Conservation (phyloP, 2,888 invertebrate species). For the Cerastoderma edule region DNA sequence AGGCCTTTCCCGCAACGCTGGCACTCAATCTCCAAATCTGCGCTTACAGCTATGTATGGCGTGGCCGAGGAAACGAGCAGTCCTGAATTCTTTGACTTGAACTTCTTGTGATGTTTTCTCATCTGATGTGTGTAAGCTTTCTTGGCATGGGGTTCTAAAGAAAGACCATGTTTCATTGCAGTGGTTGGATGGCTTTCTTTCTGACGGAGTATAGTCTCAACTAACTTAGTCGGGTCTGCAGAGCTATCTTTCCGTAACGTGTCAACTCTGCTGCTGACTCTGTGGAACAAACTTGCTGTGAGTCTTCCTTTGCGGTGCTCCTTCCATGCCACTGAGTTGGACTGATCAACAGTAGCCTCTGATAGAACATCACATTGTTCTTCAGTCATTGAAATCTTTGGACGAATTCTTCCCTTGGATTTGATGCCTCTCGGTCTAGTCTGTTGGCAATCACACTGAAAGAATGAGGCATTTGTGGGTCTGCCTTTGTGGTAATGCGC, state of each 20-base stretch:
- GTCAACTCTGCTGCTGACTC: constrained; percentile 13
- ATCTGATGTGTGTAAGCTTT: constrained; percentile 16
- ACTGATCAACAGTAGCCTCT: not conserved
- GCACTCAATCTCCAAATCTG: constrained; percentile 37
- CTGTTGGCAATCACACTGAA: no score
- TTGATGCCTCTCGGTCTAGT: no score
- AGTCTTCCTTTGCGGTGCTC: constrained; percentile 17
- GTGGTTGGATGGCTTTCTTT: constrained; percentile 1
- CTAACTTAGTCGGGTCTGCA: constrained; percentile 9
- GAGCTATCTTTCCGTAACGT: constrained; percentile 1
- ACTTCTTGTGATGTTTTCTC: constrained; percentile 28
- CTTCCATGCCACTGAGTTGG: not conserved
- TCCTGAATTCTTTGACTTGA: constrained; percentile 25
- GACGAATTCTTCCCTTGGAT: no score
- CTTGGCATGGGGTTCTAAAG: constrained; percentile 34
- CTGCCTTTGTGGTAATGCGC: not conserved
- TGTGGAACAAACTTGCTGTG: constrained; percentile 30
- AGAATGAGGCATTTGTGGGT: not conserved
- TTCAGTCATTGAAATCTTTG: not conserved
- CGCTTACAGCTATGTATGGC: constrained; percentile 36
- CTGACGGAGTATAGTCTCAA: constrained; percentile 24
- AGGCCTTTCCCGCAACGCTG: constrained; percentile 34
- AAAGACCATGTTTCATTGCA: constrained; percentile 49
- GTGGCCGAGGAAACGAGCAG: not conserved
- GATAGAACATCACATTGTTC: not conserved